A percentile compares a stretch with the other conserved stretches of the same genome.
Conservation (phyloP, 2,797 vertebrate genomes). For the Sebastes elongatus region DNA sequence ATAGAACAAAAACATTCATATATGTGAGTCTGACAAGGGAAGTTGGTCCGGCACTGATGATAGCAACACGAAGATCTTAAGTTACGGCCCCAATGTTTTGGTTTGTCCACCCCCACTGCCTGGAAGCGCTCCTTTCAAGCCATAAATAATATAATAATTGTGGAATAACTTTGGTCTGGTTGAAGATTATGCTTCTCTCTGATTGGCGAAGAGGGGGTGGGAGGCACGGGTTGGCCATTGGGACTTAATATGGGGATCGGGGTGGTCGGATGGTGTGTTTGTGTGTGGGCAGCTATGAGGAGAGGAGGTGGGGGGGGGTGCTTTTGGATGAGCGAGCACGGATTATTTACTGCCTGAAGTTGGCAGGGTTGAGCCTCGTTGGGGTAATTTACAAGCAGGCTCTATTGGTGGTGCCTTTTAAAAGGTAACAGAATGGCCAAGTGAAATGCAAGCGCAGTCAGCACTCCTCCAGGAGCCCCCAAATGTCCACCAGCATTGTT, state of each 20-base stretch:
- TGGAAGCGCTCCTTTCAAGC: conserved; percentile 62
- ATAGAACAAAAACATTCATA: conserved; percentile 42
- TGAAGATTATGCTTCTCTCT: conserved; percentile 67
- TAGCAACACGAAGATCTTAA: conserved; percentile 50
- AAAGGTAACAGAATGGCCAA: conserved; percentile 79
- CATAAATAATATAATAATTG: conserved; percentile 77
- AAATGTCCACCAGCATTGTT: conserved; percentile 49
- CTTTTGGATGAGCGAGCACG: conserved; percentile 71
- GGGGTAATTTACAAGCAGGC: conserved; percentile 79
- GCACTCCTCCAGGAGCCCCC: conserved; percentile 58
- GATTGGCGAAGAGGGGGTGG: conserved; percentile 68
- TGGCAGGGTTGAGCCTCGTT: conserved; percentile 77
- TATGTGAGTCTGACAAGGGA: conserved; percentile 25
- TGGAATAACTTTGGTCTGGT: conserved; percentile 68
- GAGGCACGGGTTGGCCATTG: conserved; percentile 60
- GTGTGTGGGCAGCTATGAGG: conserved; percentile 46
- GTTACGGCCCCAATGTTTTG: conserved; percentile 63
- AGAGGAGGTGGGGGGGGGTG: background rate
- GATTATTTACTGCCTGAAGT: conserved; percentile 81
- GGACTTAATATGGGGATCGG: conserved; percentile 38
- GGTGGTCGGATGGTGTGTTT: conserved; percentile 62
- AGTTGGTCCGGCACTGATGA: conserved; percentile 38
- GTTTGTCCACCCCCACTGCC: conserved; percentile 66
- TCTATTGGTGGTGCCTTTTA: conserved; percentile 80
- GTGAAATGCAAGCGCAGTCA: conserved; percentile 73